Percentiles rank a stretch among this genome's conserved stretches.
phyloP scores from a whole-genome alignment of 2,888 invertebrate genomes.

The Liopterus haemorrhoidalis region DNA sequence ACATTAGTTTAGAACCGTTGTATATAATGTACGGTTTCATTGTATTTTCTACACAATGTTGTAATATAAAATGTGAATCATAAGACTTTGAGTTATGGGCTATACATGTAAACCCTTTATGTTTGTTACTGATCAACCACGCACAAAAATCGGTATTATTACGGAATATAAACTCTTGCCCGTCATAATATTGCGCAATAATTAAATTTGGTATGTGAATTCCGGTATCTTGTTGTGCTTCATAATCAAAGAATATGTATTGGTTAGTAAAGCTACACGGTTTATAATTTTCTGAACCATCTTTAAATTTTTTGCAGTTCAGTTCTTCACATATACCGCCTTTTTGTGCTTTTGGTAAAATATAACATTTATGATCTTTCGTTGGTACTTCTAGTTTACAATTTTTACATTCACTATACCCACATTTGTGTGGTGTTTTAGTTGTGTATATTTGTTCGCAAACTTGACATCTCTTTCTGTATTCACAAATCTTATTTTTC shows the following conservation, averaged over 20 bases:
- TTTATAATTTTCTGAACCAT: too few species aligned
- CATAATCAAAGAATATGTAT: constrained; percentile 25
- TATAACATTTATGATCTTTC: constrained; percentile 18
- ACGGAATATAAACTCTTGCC: constrained; percentile 20
- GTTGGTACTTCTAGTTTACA: constrained; percentile 15
- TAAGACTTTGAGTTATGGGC: constrained; percentile 20
- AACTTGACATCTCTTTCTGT: constrained; percentile 11
- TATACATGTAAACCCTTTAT: constrained; percentile 24
- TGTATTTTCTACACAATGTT: constrained; percentile 27
- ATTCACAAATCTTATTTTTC: constrained; percentile 10
- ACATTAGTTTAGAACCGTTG: constrained; percentile 21
- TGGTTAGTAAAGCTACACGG: constrained; percentile 23
- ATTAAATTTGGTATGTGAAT: constrained; percentile 22
- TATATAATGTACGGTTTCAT: constrained; percentile 26
- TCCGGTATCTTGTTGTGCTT: constrained; percentile 22
- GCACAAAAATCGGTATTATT: constrained; percentile 27
- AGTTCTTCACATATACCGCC: constrained; percentile 18
- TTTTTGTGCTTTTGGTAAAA: constrained; percentile 15
- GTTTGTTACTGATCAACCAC: constrained; percentile 26
- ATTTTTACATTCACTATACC: constrained; percentile 15
- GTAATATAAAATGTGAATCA: constrained; percentile 24
- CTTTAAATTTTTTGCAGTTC: too few species aligned
- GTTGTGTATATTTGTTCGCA: constrained; percentile 14
- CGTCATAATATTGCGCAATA: constrained; percentile 24
- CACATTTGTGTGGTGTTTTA: constrained; percentile 18